Evolutionary conservation across 2,888 invertebrate genomes (phyloP).

Genomic region (Elegia similella): DNA sequence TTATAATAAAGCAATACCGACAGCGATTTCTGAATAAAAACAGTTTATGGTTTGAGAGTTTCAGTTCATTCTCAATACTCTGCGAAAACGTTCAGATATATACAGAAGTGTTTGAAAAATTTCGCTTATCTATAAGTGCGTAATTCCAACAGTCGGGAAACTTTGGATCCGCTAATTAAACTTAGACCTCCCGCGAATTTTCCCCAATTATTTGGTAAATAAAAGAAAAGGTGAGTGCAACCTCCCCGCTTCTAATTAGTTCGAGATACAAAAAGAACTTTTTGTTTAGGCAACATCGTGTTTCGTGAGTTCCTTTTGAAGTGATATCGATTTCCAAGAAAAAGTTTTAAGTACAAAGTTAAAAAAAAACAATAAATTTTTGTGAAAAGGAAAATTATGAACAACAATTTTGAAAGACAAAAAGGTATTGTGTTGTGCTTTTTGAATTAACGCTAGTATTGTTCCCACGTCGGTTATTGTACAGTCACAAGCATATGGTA

Average conservation of each 20-base stretch:
- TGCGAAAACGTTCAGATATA: slow-evolving; percentile 19
- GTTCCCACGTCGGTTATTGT: too few species aligned
- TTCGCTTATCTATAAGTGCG: slow-evolving; percentile 31
- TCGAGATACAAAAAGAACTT: slow-evolving; percentile 35
- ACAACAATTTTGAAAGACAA: too few species aligned
- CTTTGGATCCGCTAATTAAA: slow-evolving; percentile 50
- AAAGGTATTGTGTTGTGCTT: too few species aligned
- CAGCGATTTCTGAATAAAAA: too few species aligned
- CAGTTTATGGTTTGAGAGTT: too few species aligned
- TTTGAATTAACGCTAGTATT: too few species aligned
- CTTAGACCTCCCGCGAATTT: slow-evolving; percentile 42
- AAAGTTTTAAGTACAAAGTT: not conserved
- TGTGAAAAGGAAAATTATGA: not conserved
- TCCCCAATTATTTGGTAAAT: slow-evolving; percentile 39
- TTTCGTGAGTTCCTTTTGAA: slow-evolving; percentile 13
- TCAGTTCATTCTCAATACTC: too few species aligned
- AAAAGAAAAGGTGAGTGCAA: slow-evolving; percentile 43
- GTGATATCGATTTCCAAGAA: not conserved
- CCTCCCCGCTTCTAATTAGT: slow-evolving; percentile 42
- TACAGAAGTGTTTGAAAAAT: slow-evolving; percentile 23
- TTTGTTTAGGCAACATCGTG: slow-evolving; percentile 12
- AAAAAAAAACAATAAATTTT: not conserved
- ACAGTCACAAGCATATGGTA: too few species aligned
- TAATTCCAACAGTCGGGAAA: slow-evolving; percentile 23
- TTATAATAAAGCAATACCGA: too few species aligned